Evolutionary conservation across 2,888 invertebrate genomes (phyloP).

Genomic region (Dryobotodes eremita): DNA sequence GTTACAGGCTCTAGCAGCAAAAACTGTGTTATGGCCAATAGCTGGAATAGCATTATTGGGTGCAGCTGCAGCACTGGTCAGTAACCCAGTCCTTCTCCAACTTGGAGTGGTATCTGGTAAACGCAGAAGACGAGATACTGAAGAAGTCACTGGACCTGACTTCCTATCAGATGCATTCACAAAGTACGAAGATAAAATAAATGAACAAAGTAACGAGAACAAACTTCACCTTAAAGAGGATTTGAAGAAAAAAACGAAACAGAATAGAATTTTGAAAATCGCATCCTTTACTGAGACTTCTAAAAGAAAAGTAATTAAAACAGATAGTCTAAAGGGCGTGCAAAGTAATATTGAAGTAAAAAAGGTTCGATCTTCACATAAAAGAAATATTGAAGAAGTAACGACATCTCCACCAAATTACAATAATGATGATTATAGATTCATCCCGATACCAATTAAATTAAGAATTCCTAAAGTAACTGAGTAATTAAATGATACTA

Average conservation of each 20-base stretch:
- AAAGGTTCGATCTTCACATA: conserved; percentile 44
- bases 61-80: conserved; percentile 94
- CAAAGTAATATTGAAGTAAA: conserved; percentile 41
- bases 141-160: conserved; percentile 72
- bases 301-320: conserved; percentile 59
- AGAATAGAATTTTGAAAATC: conserved; percentile 42
- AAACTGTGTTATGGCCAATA: conserved; percentile 93
- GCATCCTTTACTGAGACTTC: conserved; percentile 37
- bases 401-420: conserved; percentile 29
- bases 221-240: conserved; percentile 17
- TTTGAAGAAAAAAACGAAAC: conserved; percentile 28
- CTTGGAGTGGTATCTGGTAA: conserved; percentile 93
- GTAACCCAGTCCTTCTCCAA: conserved; percentile 94
- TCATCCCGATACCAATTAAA: conserved; percentile 79
- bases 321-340: conserved; percentile 43
- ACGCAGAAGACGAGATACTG: conserved; percentile 87
- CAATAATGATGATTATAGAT: conserved; percentile 71
- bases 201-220: conserved; percentile 20
- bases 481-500: not conserved
- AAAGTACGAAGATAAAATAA: conserved; percentile 58
- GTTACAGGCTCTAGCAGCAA: conserved; percentile 91
- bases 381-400: conserved; percentile 57
- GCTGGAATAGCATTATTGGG: conserved; percentile 95
- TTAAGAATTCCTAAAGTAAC: conserved; percentile 65
- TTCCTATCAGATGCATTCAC: conserved; percentile 59